A percentile compares a stretch with the other conserved stretches of the same genome.
These are phyloP conservation scores for Sesamia inferens DNA, from an alignment of 2,888 invertebrate genomes.

Conservation along the genomic window DNA sequence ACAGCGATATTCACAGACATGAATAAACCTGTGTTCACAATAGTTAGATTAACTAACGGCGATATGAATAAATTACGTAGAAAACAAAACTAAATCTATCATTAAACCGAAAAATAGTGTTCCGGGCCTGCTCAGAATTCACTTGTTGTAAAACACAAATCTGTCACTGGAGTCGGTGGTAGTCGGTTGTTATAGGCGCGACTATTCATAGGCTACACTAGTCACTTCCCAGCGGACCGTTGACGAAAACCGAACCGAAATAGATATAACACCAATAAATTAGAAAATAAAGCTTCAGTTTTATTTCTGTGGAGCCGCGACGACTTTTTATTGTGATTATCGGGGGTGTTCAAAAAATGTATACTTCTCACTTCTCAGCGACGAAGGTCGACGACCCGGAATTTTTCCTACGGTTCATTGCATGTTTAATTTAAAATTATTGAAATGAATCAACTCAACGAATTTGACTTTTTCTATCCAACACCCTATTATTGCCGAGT, in stretches of 20 bases:
- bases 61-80: conserved; percentile 63
- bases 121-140: conserved; percentile 76
- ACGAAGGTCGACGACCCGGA: conserved; percentile 78
- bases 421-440: conserved; percentile 75
- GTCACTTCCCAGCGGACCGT: conserved; percentile 73
- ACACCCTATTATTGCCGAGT: conserved; percentile 56
- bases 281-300: conserved; percentile 81
- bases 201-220: conserved; percentile 82
- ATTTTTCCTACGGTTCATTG: conserved; percentile 79
- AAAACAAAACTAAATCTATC: conserved; percentile 74
- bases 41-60: conserved; percentile 48
- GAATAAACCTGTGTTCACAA: conserved; percentile 50
- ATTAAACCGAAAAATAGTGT: conserved; percentile 73
- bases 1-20: conserved; percentile 19
- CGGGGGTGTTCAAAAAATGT: conserved; percentile 77
- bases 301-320: conserved; percentile 76
- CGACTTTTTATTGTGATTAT: conserved; percentile 83
- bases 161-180: conserved; percentile 83
- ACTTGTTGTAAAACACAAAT: conserved; percentile 86
- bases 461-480: conserved; percentile 60
- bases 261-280: conserved; percentile 85
- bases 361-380: conserved; percentile 54
- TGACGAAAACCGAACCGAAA: conserved; percentile 84
- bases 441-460: conserved; percentile 68
- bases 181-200: conserved; percentile 71